Evolutionary conservation across 2,888 invertebrate genomes (phyloP).

Genomic region (Villa cingulata): DNA sequence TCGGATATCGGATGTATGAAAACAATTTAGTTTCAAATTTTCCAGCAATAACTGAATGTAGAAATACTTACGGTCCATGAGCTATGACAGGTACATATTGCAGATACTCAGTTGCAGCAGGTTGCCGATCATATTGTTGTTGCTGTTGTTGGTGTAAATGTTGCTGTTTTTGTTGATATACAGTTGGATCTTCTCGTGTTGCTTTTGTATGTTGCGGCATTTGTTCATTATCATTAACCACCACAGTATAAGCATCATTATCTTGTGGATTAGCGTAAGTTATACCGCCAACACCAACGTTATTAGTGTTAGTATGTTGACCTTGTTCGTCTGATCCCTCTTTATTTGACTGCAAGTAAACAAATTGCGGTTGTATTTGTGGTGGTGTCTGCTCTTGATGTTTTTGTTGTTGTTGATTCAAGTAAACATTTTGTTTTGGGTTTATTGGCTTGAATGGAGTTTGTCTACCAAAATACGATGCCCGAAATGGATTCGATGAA

Average conservation of each 20-base stretch:
- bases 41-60: too few species aligned
- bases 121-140: slow-evolving; percentile 6
- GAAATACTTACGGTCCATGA: slow-evolving; percentile 14
- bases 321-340: slow-evolving; percentile 5
- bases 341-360: slow-evolving; percentile 12
- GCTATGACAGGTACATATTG: slow-evolving; percentile 12
- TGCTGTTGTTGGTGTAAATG: slow-evolving; percentile 4
- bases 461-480: neutral
- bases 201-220: neutral
- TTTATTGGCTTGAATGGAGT: neutral
- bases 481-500: neutral
- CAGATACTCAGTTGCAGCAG: neutral
- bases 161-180: neutral
- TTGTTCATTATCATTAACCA: neutral
- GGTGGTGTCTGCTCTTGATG: neutral
- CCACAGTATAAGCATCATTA: neutral
- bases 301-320: too few species aligned
- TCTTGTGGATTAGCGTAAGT: neutral
- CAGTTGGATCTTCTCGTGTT: neutral
- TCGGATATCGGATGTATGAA: too few species aligned
- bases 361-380: slow-evolving; percentile 12
- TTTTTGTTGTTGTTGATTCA: neutral
- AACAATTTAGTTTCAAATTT: too few species aligned
- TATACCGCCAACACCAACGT: neutral
- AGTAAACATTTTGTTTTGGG: neutral